Conservation (phyloP, 1,140 invertebrate genomes). For the Drosophila ohnishii region DNA sequence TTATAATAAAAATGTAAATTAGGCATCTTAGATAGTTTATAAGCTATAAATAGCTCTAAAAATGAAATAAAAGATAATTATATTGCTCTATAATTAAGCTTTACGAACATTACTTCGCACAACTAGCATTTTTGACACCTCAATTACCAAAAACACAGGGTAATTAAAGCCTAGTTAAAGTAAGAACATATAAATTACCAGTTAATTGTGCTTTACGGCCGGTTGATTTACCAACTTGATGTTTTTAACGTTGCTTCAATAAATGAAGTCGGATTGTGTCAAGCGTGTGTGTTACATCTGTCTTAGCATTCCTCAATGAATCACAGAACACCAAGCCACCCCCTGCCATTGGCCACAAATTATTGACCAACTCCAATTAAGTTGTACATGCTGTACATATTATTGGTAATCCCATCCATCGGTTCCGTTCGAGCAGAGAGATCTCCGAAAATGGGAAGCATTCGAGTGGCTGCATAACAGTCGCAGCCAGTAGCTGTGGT, state of each 20-base stretch:
- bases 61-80: background rate
- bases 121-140: background rate
- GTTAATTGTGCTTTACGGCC: slow-evolving; percentile 5
- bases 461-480: slow-evolving; percentile 27
- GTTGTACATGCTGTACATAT: slow-evolving; percentile 18
- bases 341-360: slow-evolving; percentile 9
- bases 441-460: slow-evolving; percentile 39
- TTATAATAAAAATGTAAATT: background rate
- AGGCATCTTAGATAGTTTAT: background rate
- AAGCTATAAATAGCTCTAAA: background rate
- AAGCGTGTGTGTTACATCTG: slow-evolving; percentile 4
- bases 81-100: background rate
- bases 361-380: slow-evolving; percentile 32
- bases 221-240: background rate
- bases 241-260: background rate
- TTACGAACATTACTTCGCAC: background rate
- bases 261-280: background rate
- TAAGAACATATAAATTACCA: background rate
- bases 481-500: slow-evolving; percentile 1
- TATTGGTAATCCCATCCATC: slow-evolving; percentile 35
- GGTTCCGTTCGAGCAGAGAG: slow-evolving; percentile 18
- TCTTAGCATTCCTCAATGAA: slow-evolving; percentile 10
- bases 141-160: background rate
- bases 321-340: slow-evolving; percentile 12
- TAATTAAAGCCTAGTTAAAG: slow-evolving; percentile 1